Conservation (phyloP, 2,888 invertebrate species). For the Xanthorhoe spadicearia region DNA sequence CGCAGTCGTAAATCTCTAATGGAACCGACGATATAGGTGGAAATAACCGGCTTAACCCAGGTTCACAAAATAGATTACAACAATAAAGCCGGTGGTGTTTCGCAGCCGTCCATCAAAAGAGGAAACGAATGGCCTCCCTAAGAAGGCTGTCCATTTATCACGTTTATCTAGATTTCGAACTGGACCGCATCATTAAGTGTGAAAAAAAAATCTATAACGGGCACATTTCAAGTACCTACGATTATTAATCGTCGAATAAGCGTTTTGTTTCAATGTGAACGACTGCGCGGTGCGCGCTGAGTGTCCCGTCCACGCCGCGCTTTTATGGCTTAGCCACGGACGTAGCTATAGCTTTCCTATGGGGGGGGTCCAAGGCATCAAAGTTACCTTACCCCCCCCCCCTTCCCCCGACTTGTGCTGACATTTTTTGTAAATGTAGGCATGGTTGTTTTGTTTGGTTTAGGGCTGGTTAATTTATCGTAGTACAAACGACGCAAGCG, state of each 20-base stretch:
- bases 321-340: constrained; percentile 30
- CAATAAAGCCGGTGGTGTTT: constrained; percentile 55
- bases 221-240: constrained; percentile 60
- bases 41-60: constrained; percentile 41
- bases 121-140: constrained; percentile 61
- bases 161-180: constrained; percentile 71
- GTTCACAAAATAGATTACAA: constrained; percentile 52
- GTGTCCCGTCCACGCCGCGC: constrained; percentile 17
- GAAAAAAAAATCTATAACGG: constrained; percentile 61
- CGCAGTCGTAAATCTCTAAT: constrained; percentile 51
- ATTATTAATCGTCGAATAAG: constrained; percentile 51
- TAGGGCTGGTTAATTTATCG: no score
- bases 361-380: no score
- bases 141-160: constrained; percentile 70
- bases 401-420: no score
- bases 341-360: no score
- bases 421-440: no score
- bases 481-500: no score
- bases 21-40: constrained; percentile 44
- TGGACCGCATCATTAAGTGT: constrained; percentile 67
- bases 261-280: constrained; percentile 37
- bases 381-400: no score
- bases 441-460: no score
- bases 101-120: constrained; percentile 61
- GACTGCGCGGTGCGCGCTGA: constrained; percentile 1